These are phyloP conservation scores for Chaetodon trifasciatus DNA, from an alignment of 2,797 vertebrate genomes.

Conservation along the genomic window DNA sequence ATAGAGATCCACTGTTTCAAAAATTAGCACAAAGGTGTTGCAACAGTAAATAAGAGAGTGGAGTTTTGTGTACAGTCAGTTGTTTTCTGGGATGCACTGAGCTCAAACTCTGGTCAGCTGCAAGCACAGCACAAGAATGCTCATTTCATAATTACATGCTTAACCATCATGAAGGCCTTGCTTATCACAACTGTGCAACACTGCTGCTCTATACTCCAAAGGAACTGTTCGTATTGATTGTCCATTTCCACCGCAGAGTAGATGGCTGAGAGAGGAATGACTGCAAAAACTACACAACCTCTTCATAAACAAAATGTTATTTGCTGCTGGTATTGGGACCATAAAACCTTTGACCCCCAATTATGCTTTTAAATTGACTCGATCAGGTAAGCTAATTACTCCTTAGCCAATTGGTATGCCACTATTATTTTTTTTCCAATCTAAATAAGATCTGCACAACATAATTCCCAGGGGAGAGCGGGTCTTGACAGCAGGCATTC, in stretches of 20 bases:
- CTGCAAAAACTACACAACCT: background rate
- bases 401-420: constrained; percentile 32
- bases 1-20: background rate
- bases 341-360: constrained; percentile 29
- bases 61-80: background rate
- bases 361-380: constrained; percentile 25
- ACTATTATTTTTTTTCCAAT: constrained; percentile 54
- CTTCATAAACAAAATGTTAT: constrained; percentile 20
- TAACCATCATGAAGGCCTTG: background rate
- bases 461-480: constrained; percentile 28
- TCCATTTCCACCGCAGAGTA: background rate
- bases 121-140: background rate
- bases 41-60: background rate
- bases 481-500: constrained; percentile 52
- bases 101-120: background rate
- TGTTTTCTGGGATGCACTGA: background rate
- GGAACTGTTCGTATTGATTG: background rate
- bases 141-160: background rate
- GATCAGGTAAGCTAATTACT: constrained; percentile 42
- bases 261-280: background rate
- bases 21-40: background rate
- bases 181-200: constrained; percentile 1
- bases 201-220: background rate
- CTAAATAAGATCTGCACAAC: constrained; percentile 57
- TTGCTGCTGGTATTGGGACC: constrained; percentile 17